phyloP scores from a whole-genome alignment of 2,888 invertebrate genomes.

The Polia nebulosa region DNA sequence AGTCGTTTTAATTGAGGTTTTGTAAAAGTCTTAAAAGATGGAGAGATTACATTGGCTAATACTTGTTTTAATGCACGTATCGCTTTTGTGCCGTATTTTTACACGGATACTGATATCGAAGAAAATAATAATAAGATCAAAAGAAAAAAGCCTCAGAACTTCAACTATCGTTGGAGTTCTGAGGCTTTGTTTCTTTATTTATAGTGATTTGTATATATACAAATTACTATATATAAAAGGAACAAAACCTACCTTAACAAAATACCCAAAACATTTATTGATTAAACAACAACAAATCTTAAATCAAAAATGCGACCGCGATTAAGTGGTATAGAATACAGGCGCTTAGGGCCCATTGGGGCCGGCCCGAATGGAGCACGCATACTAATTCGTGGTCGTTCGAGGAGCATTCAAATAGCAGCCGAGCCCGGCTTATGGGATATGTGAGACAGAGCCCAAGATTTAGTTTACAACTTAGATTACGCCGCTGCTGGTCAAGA shows the following conservation, averaged over 20 bases:
- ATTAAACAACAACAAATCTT: conserved; percentile 49
- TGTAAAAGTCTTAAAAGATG: background rate
- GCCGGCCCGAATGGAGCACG: conserved; percentile 86
- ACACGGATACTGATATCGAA: background rate
- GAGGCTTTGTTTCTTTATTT: too few species aligned
- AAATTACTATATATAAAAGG: too few species aligned
- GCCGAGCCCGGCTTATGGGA: conserved; percentile 87
- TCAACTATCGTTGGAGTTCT: too few species aligned
- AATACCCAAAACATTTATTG: conserved; percentile 24
- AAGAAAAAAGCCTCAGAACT: too few species aligned
- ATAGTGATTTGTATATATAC: too few species aligned
- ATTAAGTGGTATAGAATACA: conserved; percentile 78
- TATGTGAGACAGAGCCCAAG: conserved; percentile 89
- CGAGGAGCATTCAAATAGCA: conserved; percentile 87
- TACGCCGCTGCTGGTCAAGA: conserved; percentile 89
- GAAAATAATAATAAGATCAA: background rate
- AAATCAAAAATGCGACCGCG: conserved; percentile 54
- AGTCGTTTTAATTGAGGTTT: background rate
- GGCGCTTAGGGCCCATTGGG: conserved; percentile 81
- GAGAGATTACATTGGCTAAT: background rate
- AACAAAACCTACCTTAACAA: background rate
- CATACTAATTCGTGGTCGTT: conserved; percentile 90
- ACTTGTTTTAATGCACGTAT: background rate
- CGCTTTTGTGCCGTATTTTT: too few species aligned
- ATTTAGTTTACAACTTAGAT: conserved; percentile 91